Conservation (phyloP, 1,140 invertebrate genomes). For the Megalonaias nervosa region DNA sequence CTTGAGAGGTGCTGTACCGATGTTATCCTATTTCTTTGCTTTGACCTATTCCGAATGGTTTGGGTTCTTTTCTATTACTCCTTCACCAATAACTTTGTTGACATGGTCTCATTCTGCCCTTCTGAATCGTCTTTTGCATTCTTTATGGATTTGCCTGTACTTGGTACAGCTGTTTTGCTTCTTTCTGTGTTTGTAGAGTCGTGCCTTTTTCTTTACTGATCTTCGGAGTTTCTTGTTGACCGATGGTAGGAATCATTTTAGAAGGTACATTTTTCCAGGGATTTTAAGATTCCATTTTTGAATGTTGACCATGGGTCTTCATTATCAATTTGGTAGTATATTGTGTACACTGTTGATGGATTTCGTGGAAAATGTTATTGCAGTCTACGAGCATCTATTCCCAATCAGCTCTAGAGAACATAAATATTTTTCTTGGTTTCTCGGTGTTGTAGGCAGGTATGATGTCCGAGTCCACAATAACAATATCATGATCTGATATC, state of each 20-base stretch:
- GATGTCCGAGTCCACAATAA: constrained; percentile 8
- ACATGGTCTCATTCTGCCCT: constrained; percentile 40
- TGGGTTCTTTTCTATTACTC: constrained; percentile 40
- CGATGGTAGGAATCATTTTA: too few relatives aligned
- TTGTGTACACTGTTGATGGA: too few relatives aligned
- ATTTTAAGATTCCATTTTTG: constrained; percentile 2
- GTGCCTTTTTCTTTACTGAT: not conserved
- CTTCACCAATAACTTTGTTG: constrained; percentile 33
- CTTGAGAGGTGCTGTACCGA: constrained; percentile 9
- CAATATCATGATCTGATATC: constrained; percentile 26
- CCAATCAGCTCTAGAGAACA: not conserved
- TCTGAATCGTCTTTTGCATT: constrained; percentile 27
- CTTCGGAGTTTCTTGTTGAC: not conserved
- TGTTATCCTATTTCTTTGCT: constrained; percentile 35
- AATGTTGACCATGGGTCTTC: constrained; percentile 5
- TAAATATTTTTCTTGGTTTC: not conserved
- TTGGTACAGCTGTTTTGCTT: constrained; percentile 3
- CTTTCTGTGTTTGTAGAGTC: not conserved
- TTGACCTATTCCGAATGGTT: constrained; percentile 44
- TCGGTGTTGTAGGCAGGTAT: not conserved
- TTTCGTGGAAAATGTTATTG: not conserved
- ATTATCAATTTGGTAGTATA: too few relatives aligned
- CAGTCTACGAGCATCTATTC: not conserved
- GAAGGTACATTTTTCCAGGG: too few relatives aligned
- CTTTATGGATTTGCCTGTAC: constrained; percentile 27